Evolutionary conservation across 2,797 vertebrate genomes (phyloP).

Genomic region (Tachyglossus aculeatus): DNA sequence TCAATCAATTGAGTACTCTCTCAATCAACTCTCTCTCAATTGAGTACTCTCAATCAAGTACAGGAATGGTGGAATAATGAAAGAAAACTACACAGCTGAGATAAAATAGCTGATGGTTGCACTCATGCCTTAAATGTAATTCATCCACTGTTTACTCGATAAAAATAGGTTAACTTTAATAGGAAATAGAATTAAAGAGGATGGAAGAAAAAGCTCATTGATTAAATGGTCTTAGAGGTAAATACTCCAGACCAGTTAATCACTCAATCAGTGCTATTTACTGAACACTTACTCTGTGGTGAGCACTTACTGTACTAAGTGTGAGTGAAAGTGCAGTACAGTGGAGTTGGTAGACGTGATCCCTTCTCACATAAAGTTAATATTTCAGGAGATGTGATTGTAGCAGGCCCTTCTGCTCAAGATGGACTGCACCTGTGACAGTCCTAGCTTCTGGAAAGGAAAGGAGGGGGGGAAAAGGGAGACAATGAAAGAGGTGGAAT

Average conservation of each 20-base stretch:
- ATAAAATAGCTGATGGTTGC: constrained; percentile 61
- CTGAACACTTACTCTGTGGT: too few relatives aligned
- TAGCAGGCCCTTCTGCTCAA: neutral
- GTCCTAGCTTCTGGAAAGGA: neutral
- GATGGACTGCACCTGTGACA: accelerated
- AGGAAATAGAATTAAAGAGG: constrained; percentile 14
- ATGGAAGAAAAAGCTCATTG: constrained; percentile 19
- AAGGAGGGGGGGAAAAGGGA: neutral
- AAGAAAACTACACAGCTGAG: constrained; percentile 57
- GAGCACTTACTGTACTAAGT: too few relatives aligned
- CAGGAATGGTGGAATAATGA: constrained; percentile 56
- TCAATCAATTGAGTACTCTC: too few relatives aligned
- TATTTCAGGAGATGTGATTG: constrained; percentile 14
- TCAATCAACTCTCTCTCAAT: too few relatives aligned
- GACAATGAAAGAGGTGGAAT: accelerated
- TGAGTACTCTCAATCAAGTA: too few relatives aligned
- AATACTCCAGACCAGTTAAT: too few relatives aligned
- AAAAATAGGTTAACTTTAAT: constrained; percentile 36
- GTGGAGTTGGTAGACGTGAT: too few relatives aligned
- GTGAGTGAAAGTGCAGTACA: too few relatives aligned
- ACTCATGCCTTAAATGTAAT: constrained; percentile 53
- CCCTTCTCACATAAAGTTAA: neutral
- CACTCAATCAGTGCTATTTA: too few relatives aligned
- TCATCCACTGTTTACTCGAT: constrained; percentile 64
- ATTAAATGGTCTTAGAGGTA: too few relatives aligned